Evolutionary conservation across 2,113 vertebrate species (phyloP).

Genomic region (Clarias gariepinus): DNA sequence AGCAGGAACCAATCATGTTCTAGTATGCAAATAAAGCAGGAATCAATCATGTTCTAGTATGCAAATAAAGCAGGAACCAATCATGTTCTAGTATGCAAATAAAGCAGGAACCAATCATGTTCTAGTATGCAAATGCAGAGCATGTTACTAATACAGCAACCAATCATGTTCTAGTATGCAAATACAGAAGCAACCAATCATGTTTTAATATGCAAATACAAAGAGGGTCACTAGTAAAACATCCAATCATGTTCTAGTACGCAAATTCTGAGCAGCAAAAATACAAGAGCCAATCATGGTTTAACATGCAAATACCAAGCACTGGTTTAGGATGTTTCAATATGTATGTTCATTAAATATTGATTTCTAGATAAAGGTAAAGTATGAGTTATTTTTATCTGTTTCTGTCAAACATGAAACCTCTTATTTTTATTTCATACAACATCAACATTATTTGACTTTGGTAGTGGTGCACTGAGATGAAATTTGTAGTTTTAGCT

Average conservation of each 20-base stretch:
- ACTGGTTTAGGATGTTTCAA: not conserved
- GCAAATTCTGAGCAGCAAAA: not conserved
- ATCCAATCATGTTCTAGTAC: too few species aligned
- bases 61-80: too few species aligned
- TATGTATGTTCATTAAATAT: not conserved
- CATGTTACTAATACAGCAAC: not conserved
- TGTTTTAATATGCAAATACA: too few species aligned
- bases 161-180: too few species aligned
- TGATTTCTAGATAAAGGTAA: not conserved
- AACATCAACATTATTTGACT: not conserved
- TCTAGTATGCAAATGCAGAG: too few species aligned
- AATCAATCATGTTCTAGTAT: too few species aligned
- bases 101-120: too few species aligned
- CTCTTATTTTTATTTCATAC: not conserved
- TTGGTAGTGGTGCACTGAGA: not conserved
- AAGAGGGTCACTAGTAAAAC: too few species aligned
- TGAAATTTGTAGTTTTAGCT: not conserved
- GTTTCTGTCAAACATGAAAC: not conserved
- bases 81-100: too few species aligned
- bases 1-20: too few species aligned
- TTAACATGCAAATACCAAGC: not conserved
- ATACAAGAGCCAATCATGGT: not conserved
- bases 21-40: too few species aligned
- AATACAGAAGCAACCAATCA: too few species aligned
- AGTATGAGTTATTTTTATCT: not conserved